A percentile compares a stretch with the other conserved stretches of the same genome.
Evolutionary conservation across 2,797 vertebrate species (phyloP).

Genomic region (Eulemur rubriventer): DNA sequence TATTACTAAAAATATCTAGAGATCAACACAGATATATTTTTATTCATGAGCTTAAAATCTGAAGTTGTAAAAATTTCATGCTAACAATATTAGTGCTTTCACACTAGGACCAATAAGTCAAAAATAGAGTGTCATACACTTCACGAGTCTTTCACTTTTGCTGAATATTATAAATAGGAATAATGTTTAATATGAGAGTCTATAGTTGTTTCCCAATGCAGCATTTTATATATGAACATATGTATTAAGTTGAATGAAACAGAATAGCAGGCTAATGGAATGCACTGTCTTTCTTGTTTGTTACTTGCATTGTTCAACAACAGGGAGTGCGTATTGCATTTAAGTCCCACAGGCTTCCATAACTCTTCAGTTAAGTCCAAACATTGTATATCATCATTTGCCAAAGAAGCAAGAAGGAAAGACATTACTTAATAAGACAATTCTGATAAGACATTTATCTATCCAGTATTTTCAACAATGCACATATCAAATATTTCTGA

Average conservation of each 20-base stretch:
- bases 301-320: slow-evolving; percentile 70
- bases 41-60: slow-evolving; percentile 59
- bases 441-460: slow-evolving; percentile 86
- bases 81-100: slow-evolving; percentile 77
- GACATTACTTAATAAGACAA: slow-evolving; percentile 87
- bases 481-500: slow-evolving; percentile 84
- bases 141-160: slow-evolving; percentile 71
- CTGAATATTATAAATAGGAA: slow-evolving; percentile 76
- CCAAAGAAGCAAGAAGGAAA: slow-evolving; percentile 84
- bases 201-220: slow-evolving; percentile 66
- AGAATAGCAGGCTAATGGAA: slow-evolving; percentile 71
- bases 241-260: slow-evolving; percentile 70
- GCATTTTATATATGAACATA: slow-evolving; percentile 75
- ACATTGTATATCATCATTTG: slow-evolving; percentile 84
- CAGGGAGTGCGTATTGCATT: slow-evolving; percentile 72
- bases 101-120: slow-evolving; percentile 71
- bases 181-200: slow-evolving; percentile 77
- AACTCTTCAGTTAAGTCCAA: slow-evolving; percentile 86
- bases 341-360: slow-evolving; percentile 84
- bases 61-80: slow-evolving; percentile 77
- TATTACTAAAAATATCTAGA: slow-evolving; percentile 63
- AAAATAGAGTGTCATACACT: slow-evolving; percentile 69
- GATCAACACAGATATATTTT: slow-evolving; percentile 65
- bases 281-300: slow-evolving; percentile 78
- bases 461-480: slow-evolving; percentile 83